Evolutionary conservation across 2,888 invertebrate species (phyloP), one percentile per base, ranked within the genome.

Genomic region (Chloroclystis v-ata): DNA sequence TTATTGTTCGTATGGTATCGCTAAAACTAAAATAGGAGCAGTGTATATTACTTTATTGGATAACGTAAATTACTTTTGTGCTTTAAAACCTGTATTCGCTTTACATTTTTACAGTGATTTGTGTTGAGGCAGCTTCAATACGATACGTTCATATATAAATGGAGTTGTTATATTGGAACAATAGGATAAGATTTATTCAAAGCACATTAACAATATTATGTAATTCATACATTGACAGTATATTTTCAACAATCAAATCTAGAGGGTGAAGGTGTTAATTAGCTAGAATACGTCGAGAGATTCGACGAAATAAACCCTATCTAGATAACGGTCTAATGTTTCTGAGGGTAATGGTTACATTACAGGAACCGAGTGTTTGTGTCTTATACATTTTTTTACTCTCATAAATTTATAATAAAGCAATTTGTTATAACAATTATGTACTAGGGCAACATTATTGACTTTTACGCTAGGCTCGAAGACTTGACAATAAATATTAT

Each of bases 301-400:
- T n/a, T n/a, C n/a, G n/a, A n/a, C n/a, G n/a, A n/a, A n/a, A n/a
- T n/a, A n/a, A n/a, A n/a, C n/a, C n/a, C n/a, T n/a, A n/a, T n/a
- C n/a, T n/a, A n/a, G n/a, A n/a, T n/a, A n/a, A n/a, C n/a, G n/a
- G n/a, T n/a, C n/a, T n/a, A n/a, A n/a, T n/a, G n/a, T n/a, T n/a
- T n/a, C n/a, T n/a, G n/a, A n/a, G n/a, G n/a, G n/a, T n/a, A n/a
- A n/a, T n/a, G n/a, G n/a, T 45, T 42, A 44, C 47, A 54, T 58
- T 47, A 70, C 78, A 78, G 81, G 79, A 82, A 82, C 82, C 71
- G 70, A 72, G 50, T 52, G 65, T 65, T 62, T 63, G 69, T 74
- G 70, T 69, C 75, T 69, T 77, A 78, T 77, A 83, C 83, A 84
- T 54, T n/a, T n/a, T n/a, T n/a, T n/a, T 84, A 76, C 76, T 85